Conservation (phyloP, 2,888 invertebrate genomes). For the Resseliella maxima region DNA sequence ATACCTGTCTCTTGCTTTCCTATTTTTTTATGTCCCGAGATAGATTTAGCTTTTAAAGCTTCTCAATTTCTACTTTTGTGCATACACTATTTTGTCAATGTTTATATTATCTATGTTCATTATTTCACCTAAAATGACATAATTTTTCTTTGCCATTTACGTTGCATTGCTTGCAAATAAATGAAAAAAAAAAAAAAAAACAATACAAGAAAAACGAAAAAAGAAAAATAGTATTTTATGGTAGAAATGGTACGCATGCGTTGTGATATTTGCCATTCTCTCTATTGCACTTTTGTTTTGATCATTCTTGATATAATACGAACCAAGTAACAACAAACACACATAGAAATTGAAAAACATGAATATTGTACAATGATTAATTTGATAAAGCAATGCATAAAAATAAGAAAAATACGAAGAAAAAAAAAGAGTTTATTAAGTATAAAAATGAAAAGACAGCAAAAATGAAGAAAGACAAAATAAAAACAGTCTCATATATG, state of each 20-base stretch:
- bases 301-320: conserved; percentile 7
- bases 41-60: too few species aligned
- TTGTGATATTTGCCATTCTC: background rate
- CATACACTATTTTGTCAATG: background rate
- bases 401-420: background rate
- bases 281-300: background rate
- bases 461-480: too few species aligned
- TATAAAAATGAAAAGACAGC: too few species aligned
- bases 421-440: background rate
- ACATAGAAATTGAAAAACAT: background rate
- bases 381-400: background rate
- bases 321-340: background rate
- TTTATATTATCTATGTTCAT: conserved; percentile 23
- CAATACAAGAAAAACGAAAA: too few species aligned
- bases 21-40: too few species aligned
- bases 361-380: conserved; percentile 44
- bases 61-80: background rate
- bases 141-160: background rate
- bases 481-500: background rate
- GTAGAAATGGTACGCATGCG: conserved; percentile 7
- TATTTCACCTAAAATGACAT: conserved; percentile 34
- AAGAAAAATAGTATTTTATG: too few species aligned
- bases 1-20: too few species aligned
- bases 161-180: background rate
- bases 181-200: background rate